Percentiles rank a stretch among this genome's conserved stretches.
These are phyloP conservation scores for Fistularia commersonii DNA, from an alignment of 2,797 vertebrate species.

Conservation along the genomic window DNA sequence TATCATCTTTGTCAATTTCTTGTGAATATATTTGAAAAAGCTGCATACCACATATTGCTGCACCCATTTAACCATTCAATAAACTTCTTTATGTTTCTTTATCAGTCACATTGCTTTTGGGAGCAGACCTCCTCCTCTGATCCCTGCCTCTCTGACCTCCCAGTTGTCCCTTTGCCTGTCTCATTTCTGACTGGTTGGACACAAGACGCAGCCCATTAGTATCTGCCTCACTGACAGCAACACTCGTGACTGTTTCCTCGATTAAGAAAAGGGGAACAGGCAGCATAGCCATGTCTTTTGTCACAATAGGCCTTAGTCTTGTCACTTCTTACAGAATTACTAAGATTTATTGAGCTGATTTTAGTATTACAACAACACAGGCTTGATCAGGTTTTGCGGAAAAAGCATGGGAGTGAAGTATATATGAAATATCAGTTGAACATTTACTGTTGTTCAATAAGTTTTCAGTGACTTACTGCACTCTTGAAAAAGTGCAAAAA, in stretches of 20 bases:
- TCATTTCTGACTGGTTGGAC: constrained; percentile 42
- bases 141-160: constrained; percentile 17
- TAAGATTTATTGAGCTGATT: constrained; percentile 71
- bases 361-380: constrained; percentile 39
- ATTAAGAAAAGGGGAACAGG: constrained; percentile 62
- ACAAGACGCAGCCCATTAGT: constrained; percentile 54
- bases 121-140: constrained; percentile 12
- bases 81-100: constrained; percentile 43
- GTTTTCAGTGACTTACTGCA: constrained; percentile 4
- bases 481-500: constrained; percentile 5
- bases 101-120: constrained; percentile 42
- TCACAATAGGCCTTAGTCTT: constrained; percentile 73
- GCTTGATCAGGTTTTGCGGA: constrained; percentile 35
- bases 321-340: constrained; percentile 69
- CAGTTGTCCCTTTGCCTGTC: constrained; percentile 35
- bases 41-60: too few species aligned
- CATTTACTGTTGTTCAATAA: not conserved
- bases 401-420: constrained; percentile 1
- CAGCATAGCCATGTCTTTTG: constrained; percentile 53
- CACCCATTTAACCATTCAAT: constrained; percentile 15
- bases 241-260: constrained; percentile 66
- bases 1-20: too few species aligned
- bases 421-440: not conserved
- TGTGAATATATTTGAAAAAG: too few species aligned
- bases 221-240: constrained; percentile 54